phyloP scores from a whole-genome alignment of 2,888 invertebrate genomes.

The Eubasilissa splendida region DNA sequence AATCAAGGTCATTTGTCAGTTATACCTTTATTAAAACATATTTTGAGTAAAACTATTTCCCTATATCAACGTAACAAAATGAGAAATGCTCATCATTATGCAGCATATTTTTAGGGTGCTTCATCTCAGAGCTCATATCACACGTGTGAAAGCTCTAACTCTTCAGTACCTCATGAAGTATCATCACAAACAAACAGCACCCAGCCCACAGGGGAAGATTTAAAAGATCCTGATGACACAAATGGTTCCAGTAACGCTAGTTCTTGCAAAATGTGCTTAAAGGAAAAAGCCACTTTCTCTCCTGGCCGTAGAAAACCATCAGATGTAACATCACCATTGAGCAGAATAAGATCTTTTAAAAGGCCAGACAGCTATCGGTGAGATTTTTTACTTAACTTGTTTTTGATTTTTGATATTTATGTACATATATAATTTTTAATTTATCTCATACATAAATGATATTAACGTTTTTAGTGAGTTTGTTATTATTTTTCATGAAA shows the following conservation, averaged over 20 bases:
- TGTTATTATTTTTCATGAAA: too few species aligned
- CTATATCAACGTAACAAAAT: too few species aligned
- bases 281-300: slow-evolving; percentile 72
- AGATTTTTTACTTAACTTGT: neutral
- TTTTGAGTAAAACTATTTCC: too few species aligned
- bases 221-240: slow-evolving; percentile 51
- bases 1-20: too few species aligned
- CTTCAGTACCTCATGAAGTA: slow-evolving; percentile 65
- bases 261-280: slow-evolving; percentile 67
- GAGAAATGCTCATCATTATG: too few species aligned
- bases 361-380: slow-evolving; percentile 55
- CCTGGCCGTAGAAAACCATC: slow-evolving; percentile 65
- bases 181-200: slow-evolving; percentile 51
- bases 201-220: slow-evolving; percentile 48
- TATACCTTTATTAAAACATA: too few species aligned
- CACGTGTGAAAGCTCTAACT: slow-evolving; percentile 70
- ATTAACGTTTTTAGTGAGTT: too few species aligned
- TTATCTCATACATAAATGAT: too few species aligned
- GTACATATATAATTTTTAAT: too few species aligned
- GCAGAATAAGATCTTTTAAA: slow-evolving; percentile 65
- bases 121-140: slow-evolving; percentile 65
- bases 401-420: too few species aligned
- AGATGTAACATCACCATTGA: slow-evolving; percentile 69
- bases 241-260: slow-evolving; percentile 62
- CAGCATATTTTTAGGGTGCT: slow-evolving; percentile 35